Evolutionary conservation across 2,797 vertebrate species (phyloP).

Genomic region (Aplochiton taeniatus): DNA sequence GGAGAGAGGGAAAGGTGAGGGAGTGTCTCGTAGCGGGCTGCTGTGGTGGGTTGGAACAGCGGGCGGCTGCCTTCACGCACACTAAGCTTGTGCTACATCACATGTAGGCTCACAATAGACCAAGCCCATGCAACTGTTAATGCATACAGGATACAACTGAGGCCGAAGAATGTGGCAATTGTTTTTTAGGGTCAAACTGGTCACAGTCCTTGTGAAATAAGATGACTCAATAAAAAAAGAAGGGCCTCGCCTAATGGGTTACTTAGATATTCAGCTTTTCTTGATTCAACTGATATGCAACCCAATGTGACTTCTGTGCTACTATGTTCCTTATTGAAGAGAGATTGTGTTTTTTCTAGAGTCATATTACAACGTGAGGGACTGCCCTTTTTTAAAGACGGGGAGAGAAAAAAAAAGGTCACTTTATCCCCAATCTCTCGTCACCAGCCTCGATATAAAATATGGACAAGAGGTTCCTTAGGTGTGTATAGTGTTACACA

Average conservation of each 20-base stretch:
- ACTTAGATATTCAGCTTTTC: no score
- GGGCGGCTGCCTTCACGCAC: constrained; percentile 47
- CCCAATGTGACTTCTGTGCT: no score
- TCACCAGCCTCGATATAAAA: constrained; percentile 57
- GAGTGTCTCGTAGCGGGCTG: constrained; percentile 84
- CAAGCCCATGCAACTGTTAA: no score
- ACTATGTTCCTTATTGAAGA: no score
- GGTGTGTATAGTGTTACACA: constrained; percentile 60
- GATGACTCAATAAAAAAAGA: no score
- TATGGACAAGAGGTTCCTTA: constrained; percentile 56
- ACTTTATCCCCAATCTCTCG: constrained; percentile 53
- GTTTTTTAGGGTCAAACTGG: no score
- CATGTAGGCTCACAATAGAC: not conserved
- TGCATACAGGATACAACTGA: no score
- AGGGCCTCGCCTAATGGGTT: no score
- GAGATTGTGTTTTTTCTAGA: no score
- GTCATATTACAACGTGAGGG: constrained; percentile 34
- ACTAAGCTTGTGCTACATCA: constrained; percentile 6
- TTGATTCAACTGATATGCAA: no score
- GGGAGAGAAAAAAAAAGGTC: constrained; percentile 42
- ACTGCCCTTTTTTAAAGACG: constrained; percentile 30
- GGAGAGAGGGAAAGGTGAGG: constrained; percentile 85
- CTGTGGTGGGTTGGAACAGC: constrained; percentile 53
- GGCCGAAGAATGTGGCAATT: no score
- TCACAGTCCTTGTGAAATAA: no score